phyloP scores from a whole-genome alignment of 2,113 vertebrate genomes.

The Poeciliopsis turrubarensis region DNA sequence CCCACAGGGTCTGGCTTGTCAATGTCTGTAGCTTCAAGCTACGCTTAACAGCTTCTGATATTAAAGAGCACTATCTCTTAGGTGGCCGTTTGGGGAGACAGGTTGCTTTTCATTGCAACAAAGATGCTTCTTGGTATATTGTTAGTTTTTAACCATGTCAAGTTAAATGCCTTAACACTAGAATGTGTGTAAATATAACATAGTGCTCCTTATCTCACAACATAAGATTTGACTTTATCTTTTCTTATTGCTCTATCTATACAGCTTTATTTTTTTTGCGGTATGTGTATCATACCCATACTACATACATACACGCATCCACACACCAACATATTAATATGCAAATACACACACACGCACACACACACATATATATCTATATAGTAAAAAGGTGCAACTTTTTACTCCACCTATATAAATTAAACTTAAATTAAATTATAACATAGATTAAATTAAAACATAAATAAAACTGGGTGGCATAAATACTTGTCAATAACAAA shows the following conservation, averaged over 20 bases:
- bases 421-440: not conserved
- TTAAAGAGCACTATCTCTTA: slow-evolving; percentile 83
- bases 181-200: slow-evolving; percentile 21
- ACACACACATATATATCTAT: not conserved
- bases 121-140: slow-evolving; percentile 71
- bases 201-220: slow-evolving; percentile 15
- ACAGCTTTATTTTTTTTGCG: not conserved
- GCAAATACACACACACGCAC: too few species aligned
- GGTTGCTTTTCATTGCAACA: slow-evolving; percentile 76
- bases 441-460: too few species aligned
- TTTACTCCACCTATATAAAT: not conserved
- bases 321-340: too few species aligned
- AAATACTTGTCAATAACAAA: too few species aligned
- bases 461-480: too few species aligned
- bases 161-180: slow-evolving; percentile 8
- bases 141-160: slow-evolving; percentile 45
- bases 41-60: slow-evolving; percentile 82
- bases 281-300: not conserved
- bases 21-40: slow-evolving; percentile 84
- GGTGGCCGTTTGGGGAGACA: slow-evolving; percentile 75
- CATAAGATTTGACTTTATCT: slow-evolving; percentile 20
- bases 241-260: not conserved
- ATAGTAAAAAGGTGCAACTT: not conserved
- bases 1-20: slow-evolving; percentile 85
- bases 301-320: too few species aligned